Evolutionary conservation across 2,888 invertebrate species (phyloP), one percentile per base, ranked within the genome.

Genomic region (Resseliella maxima): DNA sequence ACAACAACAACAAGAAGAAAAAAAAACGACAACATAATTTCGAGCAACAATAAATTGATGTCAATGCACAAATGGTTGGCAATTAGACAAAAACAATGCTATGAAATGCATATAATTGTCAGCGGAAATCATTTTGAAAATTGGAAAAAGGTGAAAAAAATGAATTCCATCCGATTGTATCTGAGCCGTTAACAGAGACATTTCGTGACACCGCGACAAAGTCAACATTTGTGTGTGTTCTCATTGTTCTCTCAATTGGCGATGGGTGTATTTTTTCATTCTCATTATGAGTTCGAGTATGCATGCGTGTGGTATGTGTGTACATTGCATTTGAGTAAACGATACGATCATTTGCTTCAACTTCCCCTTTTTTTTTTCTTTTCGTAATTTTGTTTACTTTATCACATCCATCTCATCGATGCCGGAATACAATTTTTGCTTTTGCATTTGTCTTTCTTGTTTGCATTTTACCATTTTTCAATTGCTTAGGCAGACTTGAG

Each of bases 251-350:
- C n/a, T 24, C 24, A 59, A 31, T 72, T 72, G 12, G 6, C 3
- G 31, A 1, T 72, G 72, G 27, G 72, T 27, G 31, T 35, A 72
- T 72, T 72, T 24, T 24, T 59, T 5, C 59, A 18, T 12, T 50
- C 21, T 2, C 21, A 21, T n/a, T n/a, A n/a, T n/a, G n/a, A n/a
- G n/a, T n/a, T n/a, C 27, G 27, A 27, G 24, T 24, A 5, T 12
- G 31, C 31, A 31, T 72, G 72, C 72, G 72, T 72, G 72, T 72
- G 72, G 72, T 35, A 72, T 72, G 72, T 59, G 59, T 24, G 24
- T 59, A 24, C 59, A 59, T 59, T 59, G 24, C 72, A 5, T 72
- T 72, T 12, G 72, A 31, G 72, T 35, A 31, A 72, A 72, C 72
- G 72, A 72, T 72, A 72, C n/a, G 31, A 72, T 72, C 72, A 31